These are phyloP conservation scores for Sebastes vulpes DNA, from an alignment of 2,797 vertebrate species.

Conservation along the genomic window DNA sequence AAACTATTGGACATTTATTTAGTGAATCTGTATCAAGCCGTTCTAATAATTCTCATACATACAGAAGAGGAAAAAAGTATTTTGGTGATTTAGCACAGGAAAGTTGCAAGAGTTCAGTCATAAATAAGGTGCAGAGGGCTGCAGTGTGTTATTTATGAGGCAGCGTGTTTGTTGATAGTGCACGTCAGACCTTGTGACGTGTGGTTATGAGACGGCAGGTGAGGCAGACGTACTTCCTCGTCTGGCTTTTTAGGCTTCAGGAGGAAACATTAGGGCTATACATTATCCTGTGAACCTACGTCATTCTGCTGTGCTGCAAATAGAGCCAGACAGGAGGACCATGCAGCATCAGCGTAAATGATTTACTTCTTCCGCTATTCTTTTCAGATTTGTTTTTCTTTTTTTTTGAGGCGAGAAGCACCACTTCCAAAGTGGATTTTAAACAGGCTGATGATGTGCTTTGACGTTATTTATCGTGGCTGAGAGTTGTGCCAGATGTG, in stretches of 20 bases:
- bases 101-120: slow-evolving; percentile 49
- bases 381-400: not conserved
- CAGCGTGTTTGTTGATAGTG: slow-evolving; percentile 31
- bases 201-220: slow-evolving; percentile 47
- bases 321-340: slow-evolving; percentile 13
- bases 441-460: not conserved
- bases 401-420: slow-evolving; percentile 8
- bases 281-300: slow-evolving; percentile 32
- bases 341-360: not conserved
- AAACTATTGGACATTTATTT: slow-evolving; percentile 40
- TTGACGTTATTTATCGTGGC: not conserved
- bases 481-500: slow-evolving; percentile 41
- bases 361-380: slow-evolving; percentile 5
- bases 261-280: slow-evolving; percentile 47
- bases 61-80: slow-evolving; percentile 17
- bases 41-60: slow-evolving; percentile 19
- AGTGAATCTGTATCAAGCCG: slow-evolving; percentile 3
- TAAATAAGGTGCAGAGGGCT: slow-evolving; percentile 61
- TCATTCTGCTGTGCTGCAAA: slow-evolving; percentile 30
- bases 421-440: not conserved
- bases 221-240: slow-evolving; percentile 45
- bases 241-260: slow-evolving; percentile 22
- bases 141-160: slow-evolving; percentile 63
- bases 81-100: slow-evolving; percentile 67
- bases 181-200: slow-evolving; percentile 48